Base-by-base conservation (phyloP, 2,113 vertebrate genomes). In the Passer montanus region DNA sequence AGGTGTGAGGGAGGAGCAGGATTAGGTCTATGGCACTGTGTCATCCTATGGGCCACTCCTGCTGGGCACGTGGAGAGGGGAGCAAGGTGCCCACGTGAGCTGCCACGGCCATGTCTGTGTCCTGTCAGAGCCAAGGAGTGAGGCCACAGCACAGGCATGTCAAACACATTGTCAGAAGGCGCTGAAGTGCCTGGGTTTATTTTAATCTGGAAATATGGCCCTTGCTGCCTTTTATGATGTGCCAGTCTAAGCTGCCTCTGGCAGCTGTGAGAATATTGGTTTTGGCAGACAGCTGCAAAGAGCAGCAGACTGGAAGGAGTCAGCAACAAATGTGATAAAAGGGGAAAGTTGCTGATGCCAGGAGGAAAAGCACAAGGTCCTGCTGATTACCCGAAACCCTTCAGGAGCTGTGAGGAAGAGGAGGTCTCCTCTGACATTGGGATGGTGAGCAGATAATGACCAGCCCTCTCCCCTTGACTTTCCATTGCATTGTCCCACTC, bases 181-280 rank as follows among this genome's bases (percentile, higher is more conserved):
- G 74, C 94, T 97, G 94, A 97, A 97, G 95, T 96, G 96, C 49
- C 89, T 94, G 89, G 47, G 92, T 96, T 97, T 97, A 96, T 97
- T 97, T 97, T 93, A 96, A 96, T 97, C 94, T 93, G 74, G 90
- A 97, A 96, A 94, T 64, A 73, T 92, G 93, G 91, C 90, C 94
- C 91, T 95, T 20, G 41, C 85, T 95, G 95, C 94, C 97, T 97
- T 97, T 97, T 97, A 97, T 97, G 96, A 97, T 67, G 96, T 93
- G 95, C 96, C 96, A 97, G 95, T 97, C 94, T 95, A 97, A 96
- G 94, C 94, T 95, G 94, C 96, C 96, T 96, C 90, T 96, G 95
- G 95, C 96, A 96, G 97, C 95, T 97, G 97, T 89, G 95, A 87
- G 97, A 96, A 96, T 97, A 97, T 97, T 97, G 93, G 97, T 96